phyloP scores from a whole-genome alignment of 2,888 invertebrate species.

The Oligia latruncula region DNA sequence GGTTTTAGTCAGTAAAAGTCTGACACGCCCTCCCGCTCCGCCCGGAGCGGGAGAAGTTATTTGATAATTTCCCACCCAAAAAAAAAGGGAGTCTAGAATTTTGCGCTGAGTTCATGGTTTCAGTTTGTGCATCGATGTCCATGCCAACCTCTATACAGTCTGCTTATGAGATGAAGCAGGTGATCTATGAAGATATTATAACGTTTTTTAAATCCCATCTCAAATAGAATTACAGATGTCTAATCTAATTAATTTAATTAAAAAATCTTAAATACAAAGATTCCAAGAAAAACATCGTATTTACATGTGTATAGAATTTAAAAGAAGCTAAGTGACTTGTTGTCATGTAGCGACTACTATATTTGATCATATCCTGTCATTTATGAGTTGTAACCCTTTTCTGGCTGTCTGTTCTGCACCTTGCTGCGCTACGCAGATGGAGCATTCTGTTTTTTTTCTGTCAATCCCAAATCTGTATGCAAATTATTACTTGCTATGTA shows the following conservation, averaged over 20 bases:
- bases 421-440: constrained; percentile 10
- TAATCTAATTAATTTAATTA: not conserved
- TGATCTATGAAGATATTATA: not conserved
- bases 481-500: constrained; percentile 17
- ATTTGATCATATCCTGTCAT: constrained; percentile 51
- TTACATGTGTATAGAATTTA: constrained; percentile 7
- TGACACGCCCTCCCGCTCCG: too few species aligned
- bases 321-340: constrained; percentile 8
- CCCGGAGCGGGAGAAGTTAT: too few species aligned
- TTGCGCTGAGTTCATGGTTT: too few species aligned
- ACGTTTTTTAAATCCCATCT: not conserved
- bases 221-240: not conserved
- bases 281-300: not conserved
- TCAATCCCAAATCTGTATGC: constrained; percentile 33
- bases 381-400: constrained; percentile 41
- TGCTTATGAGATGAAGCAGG: not conserved
- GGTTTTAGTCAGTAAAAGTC: too few species aligned
- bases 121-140: too few species aligned
- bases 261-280: constrained; percentile 1
- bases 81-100: too few species aligned
- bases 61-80: too few species aligned
- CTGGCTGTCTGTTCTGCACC: not conserved
- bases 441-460: constrained; percentile 3
- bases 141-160: not conserved
- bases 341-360: constrained; percentile 16